phyloP scores from a whole-genome alignment of 35 echinoderm and acorn worm species.

The Diadema setosum region DNA sequence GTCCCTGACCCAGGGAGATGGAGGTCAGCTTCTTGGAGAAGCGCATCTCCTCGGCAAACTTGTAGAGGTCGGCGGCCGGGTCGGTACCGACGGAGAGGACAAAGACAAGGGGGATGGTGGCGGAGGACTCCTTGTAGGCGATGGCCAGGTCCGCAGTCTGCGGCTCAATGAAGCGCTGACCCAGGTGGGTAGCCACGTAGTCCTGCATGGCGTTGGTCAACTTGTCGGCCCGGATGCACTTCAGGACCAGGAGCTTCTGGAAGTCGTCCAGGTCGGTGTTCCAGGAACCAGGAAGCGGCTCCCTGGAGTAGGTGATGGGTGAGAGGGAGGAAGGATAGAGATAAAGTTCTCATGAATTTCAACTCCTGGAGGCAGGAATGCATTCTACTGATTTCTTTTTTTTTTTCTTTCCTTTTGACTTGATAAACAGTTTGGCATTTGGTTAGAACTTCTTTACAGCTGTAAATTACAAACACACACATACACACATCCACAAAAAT shows the following conservation, averaged over 20 bases:
- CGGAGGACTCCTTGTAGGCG: slow-evolving; percentile 87
- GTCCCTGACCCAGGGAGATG: slow-evolving; percentile 93
- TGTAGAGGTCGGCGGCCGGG: slow-evolving; percentile 93
- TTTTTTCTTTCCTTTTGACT: too few species aligned
- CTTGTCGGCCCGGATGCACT: slow-evolving; percentile 94
- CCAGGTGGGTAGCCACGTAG: slow-evolving; percentile 79
- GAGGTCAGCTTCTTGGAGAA: slow-evolving; percentile 95
- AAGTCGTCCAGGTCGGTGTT: slow-evolving; percentile 87
- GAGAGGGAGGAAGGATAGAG: neutral
- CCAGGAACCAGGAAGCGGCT: slow-evolving; percentile 80
- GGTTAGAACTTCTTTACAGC: too few species aligned
- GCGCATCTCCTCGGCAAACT: slow-evolving; percentile 98
- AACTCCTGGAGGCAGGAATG: too few species aligned
- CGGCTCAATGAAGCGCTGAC: slow-evolving; percentile 93
- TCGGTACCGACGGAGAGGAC: slow-evolving; percentile 86
- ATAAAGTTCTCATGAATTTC: too few species aligned
- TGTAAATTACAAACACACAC: too few species aligned
- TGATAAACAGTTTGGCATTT: neutral
- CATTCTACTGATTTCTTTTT: too few species aligned
- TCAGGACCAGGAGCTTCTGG: slow-evolving; percentile 91
- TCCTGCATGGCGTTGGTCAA: slow-evolving; percentile 99
- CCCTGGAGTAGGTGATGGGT: slow-evolving; percentile 1
- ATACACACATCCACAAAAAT: too few species aligned
- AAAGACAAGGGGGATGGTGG: slow-evolving; percentile 74
- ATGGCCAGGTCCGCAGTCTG: slow-evolving; percentile 89